A percentile compares a stretch with the other conserved stretches of the same genome.
These are phyloP conservation scores for Eulimnadia texana DNA, from an alignment of 1,140 invertebrate genomes.

Conservation along the genomic window DNA sequence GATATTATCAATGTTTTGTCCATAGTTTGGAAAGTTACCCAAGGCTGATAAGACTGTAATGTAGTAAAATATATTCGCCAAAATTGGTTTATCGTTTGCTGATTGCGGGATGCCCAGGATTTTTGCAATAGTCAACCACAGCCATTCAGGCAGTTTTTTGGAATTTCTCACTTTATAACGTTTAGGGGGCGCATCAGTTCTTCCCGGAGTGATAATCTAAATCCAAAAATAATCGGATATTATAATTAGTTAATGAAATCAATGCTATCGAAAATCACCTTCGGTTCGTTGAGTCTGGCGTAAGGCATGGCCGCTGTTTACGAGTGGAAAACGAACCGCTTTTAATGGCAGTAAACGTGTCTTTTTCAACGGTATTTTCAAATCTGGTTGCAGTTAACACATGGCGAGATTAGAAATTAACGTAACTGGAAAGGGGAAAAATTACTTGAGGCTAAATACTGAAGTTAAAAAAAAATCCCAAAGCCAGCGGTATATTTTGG, in stretches of 20 bases:
- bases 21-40: constrained; percentile 4
- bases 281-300: neutral
- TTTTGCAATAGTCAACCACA: constrained; percentile 10
- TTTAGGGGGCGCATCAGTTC: constrained; percentile 8
- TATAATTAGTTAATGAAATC: neutral
- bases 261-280: too few relatives aligned
- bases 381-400: neutral
- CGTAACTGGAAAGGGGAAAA: too few relatives aligned
- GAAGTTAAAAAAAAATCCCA: too few relatives aligned
- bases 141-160: constrained; percentile 9
- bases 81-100: neutral
- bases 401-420: neutral
- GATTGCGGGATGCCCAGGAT: constrained; percentile 8
- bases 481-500: too few relatives aligned
- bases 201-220: neutral
- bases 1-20: neutral
- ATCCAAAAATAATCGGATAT: too few relatives aligned
- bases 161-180: constrained; percentile 3
- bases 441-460: too few relatives aligned
- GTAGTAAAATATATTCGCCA: constrained; percentile 7
- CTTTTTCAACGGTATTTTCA: neutral
- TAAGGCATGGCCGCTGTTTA: neutral
- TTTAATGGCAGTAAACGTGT: too few relatives aligned
- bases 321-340: too few relatives aligned
- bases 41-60: constrained; percentile 5